Evolutionary conservation across 2,797 vertebrate genomes (phyloP).

Genomic region (Australoheros facetus): DNA sequence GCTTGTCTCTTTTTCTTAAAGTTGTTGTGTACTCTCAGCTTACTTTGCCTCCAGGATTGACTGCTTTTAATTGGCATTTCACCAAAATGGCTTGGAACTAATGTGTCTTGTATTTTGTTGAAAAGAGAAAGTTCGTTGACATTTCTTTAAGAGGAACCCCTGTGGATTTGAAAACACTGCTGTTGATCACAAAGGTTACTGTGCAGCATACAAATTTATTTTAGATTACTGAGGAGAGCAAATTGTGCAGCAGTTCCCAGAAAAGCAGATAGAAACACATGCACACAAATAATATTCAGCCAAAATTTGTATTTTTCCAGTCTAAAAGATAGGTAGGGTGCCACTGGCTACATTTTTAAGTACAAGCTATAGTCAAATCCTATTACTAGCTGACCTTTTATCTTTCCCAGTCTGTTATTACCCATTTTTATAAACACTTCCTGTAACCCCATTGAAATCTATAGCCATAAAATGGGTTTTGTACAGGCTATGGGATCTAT

Average conservation of each 20-base stretch:
- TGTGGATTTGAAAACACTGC: conserved; percentile 44
- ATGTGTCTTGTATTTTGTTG: conserved; percentile 35
- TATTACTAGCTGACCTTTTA: conserved; percentile 26
- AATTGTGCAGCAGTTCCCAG: conserved; percentile 41
- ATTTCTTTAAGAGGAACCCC: conserved; percentile 61
- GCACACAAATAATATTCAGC: not conserved
- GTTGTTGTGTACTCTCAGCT: not conserved
- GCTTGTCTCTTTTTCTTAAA: conserved; percentile 2
- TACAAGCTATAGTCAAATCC: conserved; percentile 12
- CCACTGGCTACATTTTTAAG: conserved; percentile 3
- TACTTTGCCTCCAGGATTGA: not conserved
- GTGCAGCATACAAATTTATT: conserved; percentile 60
- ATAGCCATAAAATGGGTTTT: not conserved
- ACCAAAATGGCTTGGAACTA: conserved; percentile 41
- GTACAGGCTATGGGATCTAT: not conserved
- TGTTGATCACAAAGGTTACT: conserved; percentile 54
- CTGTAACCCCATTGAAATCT: too few species aligned
- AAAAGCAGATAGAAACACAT: conserved; percentile 20
- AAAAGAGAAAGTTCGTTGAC: conserved; percentile 58
- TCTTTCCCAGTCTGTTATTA: conserved; percentile 16
- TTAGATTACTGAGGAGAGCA: conserved; percentile 54
- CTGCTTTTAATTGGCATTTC: conserved; percentile 50
- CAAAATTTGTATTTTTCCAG: conserved; percentile 28
- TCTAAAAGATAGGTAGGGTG: conserved; percentile 28
- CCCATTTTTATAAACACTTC: not conserved